A percentile compares a stretch with the other conserved stretches of the same genome.
Evolutionary conservation across 2,113 vertebrate genomes (phyloP).

Genomic region (Myotis davidii): DNA sequence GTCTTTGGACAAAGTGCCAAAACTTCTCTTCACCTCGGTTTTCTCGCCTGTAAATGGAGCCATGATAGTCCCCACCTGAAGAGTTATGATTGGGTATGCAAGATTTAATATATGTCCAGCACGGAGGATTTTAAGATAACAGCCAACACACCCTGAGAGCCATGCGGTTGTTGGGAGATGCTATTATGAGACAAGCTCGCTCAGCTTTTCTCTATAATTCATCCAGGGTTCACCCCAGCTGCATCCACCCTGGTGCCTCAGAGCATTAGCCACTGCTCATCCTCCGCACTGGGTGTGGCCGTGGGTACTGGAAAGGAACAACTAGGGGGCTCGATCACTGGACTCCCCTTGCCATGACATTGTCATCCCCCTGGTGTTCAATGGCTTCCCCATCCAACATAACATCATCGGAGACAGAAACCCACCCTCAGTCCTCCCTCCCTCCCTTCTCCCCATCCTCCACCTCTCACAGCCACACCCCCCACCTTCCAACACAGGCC

Average conservation of each 20-base stretch:
- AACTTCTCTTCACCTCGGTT: not conserved
- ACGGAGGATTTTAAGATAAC: not conserved
- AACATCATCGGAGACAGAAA: not conserved
- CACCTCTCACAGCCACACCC: fast-evolving
- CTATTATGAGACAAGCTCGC: not conserved
- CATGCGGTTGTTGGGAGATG: fast-evolving
- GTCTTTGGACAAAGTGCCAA: not conserved
- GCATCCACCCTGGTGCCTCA: fast-evolving
- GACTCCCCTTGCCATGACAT: not conserved
- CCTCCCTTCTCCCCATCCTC: not conserved
- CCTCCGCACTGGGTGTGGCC: fast-evolving
- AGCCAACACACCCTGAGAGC: not conserved
- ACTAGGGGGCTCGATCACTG: fast-evolving
- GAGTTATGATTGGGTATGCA: not conserved
- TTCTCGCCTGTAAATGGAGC: not conserved
- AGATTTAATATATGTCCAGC: not conserved
- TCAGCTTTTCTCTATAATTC: not conserved
- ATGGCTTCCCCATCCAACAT: not conserved
- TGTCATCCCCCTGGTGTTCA: too few species aligned
- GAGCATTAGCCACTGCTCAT: too few species aligned
- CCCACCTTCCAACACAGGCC: not conserved
- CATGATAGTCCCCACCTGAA: not conserved
- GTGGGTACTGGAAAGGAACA: not conserved
- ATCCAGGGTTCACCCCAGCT: not conserved
- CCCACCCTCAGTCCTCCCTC: not conserved